Conservation (phyloP, 2,113 vertebrate genomes). For the Oncorhynchus kisutch region DNA sequence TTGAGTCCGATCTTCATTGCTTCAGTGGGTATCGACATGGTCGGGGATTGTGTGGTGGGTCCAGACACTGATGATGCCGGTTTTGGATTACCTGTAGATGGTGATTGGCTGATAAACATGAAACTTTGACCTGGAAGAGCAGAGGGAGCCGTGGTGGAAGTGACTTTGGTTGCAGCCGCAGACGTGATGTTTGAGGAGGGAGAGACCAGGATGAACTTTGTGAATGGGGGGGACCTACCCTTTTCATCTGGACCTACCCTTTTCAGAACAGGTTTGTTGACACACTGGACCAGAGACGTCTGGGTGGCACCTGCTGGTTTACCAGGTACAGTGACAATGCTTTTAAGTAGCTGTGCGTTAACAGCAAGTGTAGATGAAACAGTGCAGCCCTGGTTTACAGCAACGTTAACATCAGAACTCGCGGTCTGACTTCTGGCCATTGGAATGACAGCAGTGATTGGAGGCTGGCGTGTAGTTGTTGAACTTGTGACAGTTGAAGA, state of each 20-base stretch:
- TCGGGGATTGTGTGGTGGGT: conserved; percentile 19
- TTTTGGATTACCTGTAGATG: conserved; percentile 52
- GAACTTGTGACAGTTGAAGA: conserved; percentile 8
- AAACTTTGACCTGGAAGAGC: conserved; percentile 74
- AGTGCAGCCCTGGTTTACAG: conserved; percentile 61
- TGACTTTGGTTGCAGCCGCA: conserved; percentile 51
- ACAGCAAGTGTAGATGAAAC: conserved; percentile 46
- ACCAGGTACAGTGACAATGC: conserved; percentile 41
- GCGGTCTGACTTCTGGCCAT: conserved; percentile 1
- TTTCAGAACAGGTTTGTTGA: conserved; percentile 50
- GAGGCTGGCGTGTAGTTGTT: conserved; percentile 6
- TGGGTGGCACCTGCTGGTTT: conserved; percentile 48
- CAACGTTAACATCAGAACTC: conserved; percentile 51
- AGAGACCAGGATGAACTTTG: conserved; percentile 83
- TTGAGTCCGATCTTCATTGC: conserved; percentile 81
- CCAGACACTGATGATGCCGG: conserved; percentile 9
- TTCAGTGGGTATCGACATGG: conserved; percentile 75
- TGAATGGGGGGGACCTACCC: conserved; percentile 59
- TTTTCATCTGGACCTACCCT: conserved; percentile 62
- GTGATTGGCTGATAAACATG: conserved; percentile 80
- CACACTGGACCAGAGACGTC: conserved; percentile 51
- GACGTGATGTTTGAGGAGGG: conserved; percentile 57
- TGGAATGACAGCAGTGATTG: conserved; percentile 30
- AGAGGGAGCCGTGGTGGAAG: conserved; percentile 64
- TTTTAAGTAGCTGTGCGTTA: conserved; percentile 62